Evolutionary conservation across 2,797 vertebrate genomes (phyloP), one percentile per base, ranked within the genome.

Genomic region (Spondyliosoma cantharus): DNA sequence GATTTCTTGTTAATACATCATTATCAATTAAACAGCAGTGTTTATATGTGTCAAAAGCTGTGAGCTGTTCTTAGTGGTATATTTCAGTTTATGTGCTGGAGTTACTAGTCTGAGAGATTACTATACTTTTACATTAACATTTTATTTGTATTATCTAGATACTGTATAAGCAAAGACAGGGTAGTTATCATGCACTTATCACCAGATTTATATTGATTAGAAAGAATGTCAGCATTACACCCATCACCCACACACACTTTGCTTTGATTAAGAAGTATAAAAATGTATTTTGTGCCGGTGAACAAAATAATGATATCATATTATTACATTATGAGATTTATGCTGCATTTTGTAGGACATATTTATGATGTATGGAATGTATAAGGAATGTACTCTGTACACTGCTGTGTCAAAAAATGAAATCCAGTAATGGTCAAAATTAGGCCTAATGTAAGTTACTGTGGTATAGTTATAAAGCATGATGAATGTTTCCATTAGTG

Each of bases 401-500:
- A 1, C 42, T 45, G 25, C 25, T 27, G 19, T 68, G 50, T 74
- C 13, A 62, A 60, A 64, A 49, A 76, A 75, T 8, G 0, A 74
- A 67, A 81, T 45, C n/a, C 32, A 29, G 29, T 63, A 60, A 78
- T 71, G 16, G 64, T 71, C 62, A 74, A 66, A 32, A 83, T 76
- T 29, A 66, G 25, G 63, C 20, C 45, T 72, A 67, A 50, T 63
- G 17, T 67, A 59, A 72, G 68, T 70, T 24, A 14, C 24, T 46
- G 71, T 73, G 56, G 61, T 74, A 46, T 46, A 66, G 22, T 52
- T 82, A 25, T 61, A 83, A 82, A 83, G 32, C 46, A 86, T 89
- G 91, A 91, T 90, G 73, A 89, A 89, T 91, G 88, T 83, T 83
- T 80, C 83, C 65, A 91, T 90, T 91, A 90, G 61, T 62, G 64